Evolutionary conservation across 2,888 invertebrate genomes (phyloP).

Genomic region (Apotomis betuletana): DNA sequence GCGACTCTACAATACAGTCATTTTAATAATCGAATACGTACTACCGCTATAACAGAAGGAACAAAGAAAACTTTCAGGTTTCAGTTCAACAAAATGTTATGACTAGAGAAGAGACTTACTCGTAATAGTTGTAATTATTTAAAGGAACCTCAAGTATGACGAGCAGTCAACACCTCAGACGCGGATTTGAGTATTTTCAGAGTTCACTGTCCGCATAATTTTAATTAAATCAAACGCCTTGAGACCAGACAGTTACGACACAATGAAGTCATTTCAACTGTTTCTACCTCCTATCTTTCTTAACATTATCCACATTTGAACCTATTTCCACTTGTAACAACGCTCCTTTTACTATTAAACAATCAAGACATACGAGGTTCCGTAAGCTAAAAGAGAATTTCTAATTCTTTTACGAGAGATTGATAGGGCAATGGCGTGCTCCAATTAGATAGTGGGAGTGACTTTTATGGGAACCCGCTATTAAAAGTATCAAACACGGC

Average conservation of each 20-base stretch:
- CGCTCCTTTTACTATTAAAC: constrained; percentile 51
- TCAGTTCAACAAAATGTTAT: too few relatives aligned
- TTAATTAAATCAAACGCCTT: constrained; percentile 50
- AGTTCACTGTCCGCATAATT: constrained; percentile 52
- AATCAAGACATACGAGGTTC: constrained; percentile 44
- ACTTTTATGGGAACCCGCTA: constrained; percentile 65
- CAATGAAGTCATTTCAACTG: constrained; percentile 58
- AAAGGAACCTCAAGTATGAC: constrained; percentile 3
- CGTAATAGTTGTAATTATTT: neutral
- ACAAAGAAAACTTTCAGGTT: too few relatives aligned
- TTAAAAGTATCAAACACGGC: constrained; percentile 48
- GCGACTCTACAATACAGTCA: too few relatives aligned
- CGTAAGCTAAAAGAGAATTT: constrained; percentile 13
- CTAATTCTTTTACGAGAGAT: constrained; percentile 52
- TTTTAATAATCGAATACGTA: too few relatives aligned
- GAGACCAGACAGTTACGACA: constrained; percentile 44
- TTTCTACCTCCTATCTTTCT: neutral
- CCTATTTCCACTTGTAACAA: neutral
- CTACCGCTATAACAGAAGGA: too few relatives aligned
- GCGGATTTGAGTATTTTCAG: constrained; percentile 36
- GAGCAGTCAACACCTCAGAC: constrained; percentile 25
- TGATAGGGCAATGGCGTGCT: constrained; percentile 73
- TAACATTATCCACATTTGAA: neutral
- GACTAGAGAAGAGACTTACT: too few relatives aligned
- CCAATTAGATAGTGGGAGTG: constrained; percentile 58